These are phyloP conservation scores for Monomorium pharaonis DNA, from an alignment of 1,140 invertebrate species.

Conservation along the genomic window DNA sequence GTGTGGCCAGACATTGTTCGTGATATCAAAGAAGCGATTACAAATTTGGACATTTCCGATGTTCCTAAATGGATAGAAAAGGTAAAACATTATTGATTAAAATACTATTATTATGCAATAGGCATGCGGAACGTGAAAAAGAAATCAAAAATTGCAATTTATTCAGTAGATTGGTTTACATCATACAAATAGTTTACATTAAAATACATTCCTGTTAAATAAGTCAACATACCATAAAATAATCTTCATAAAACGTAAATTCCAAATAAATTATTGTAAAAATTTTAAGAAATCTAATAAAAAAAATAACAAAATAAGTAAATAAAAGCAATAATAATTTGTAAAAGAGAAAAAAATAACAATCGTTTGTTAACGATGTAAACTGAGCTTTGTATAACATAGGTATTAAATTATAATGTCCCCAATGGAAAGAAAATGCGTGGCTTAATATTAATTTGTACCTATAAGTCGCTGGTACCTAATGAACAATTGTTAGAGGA, in stretches of 20 bases:
- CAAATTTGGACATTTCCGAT: conserved; percentile 90
- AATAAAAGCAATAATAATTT: background rate
- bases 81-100: conserved; percentile 83
- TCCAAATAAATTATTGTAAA: too few species aligned
- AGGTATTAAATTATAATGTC: conserved; percentile 93
- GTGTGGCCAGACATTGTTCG: conserved; percentile 94
- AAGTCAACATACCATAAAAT: too few species aligned
- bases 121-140: background rate
- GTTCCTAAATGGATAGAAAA: conserved; percentile 92
- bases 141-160: background rate
- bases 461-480: conserved; percentile 91
- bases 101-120: background rate
- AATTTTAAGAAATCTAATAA: background rate
- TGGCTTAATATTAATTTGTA: conserved; percentile 91
- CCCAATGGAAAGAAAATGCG: conserved; percentile 92
- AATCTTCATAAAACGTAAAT: too few species aligned
- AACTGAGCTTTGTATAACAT: conserved; percentile 58
- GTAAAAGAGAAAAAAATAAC: conserved; percentile 6
- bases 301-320: background rate
- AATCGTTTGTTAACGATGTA: background rate
- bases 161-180: too few species aligned
- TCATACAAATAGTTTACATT: too few species aligned
- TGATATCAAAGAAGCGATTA: conserved; percentile 91
- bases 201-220: too few species aligned
- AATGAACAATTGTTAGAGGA: conserved; percentile 89